Conservation (phyloP, 1,140 invertebrate genomes). For the Sycophaga agraensis region DNA sequence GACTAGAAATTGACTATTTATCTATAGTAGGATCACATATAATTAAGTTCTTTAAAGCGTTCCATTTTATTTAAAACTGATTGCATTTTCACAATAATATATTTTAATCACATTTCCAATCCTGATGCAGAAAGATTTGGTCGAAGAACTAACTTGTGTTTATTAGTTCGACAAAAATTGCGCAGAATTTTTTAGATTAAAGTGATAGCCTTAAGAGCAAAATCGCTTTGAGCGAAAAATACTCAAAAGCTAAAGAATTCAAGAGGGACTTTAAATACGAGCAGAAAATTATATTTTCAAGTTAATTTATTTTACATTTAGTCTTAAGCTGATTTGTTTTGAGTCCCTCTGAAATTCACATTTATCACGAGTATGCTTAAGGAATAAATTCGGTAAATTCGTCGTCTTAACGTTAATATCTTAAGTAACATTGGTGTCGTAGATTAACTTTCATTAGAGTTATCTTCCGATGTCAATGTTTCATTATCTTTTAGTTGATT, state of each 20-base stretch:
- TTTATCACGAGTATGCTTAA: slow-evolving; percentile 29
- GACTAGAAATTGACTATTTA: slow-evolving; percentile 38
- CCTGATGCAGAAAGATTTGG: slow-evolving; percentile 29
- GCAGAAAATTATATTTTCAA: slow-evolving; percentile 20
- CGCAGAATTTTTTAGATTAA: slow-evolving; percentile 36
- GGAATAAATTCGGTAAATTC: slow-evolving; percentile 26
- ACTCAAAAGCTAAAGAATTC: slow-evolving; percentile 21
- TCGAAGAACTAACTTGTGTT: slow-evolving; percentile 22
- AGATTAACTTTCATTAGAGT: slow-evolving; percentile 22
- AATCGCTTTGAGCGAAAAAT: slow-evolving; percentile 22
- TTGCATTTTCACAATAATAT: slow-evolving; percentile 17
- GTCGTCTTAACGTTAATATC: slow-evolving; percentile 14
- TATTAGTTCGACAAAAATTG: slow-evolving; percentile 39
- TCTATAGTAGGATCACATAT: slow-evolving; percentile 4
- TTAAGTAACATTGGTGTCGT: slow-evolving; percentile 13
- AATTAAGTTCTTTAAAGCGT: slow-evolving; percentile 3
- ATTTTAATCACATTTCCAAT: slow-evolving; percentile 27
- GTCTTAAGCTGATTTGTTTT: slow-evolving; percentile 20
- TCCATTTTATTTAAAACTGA: slow-evolving; percentile 19
- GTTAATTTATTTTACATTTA: slow-evolving; percentile 26
- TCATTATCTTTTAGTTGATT: not conserved
- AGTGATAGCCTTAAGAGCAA: slow-evolving; percentile 10
- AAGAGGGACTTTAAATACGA: slow-evolving; percentile 22
- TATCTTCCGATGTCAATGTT: slow-evolving; percentile 11
- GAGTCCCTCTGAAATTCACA: slow-evolving; percentile 30